phyloP scores from a whole-genome alignment of 1,140 invertebrate genomes.

The Sminthurides bifidus region DNA sequence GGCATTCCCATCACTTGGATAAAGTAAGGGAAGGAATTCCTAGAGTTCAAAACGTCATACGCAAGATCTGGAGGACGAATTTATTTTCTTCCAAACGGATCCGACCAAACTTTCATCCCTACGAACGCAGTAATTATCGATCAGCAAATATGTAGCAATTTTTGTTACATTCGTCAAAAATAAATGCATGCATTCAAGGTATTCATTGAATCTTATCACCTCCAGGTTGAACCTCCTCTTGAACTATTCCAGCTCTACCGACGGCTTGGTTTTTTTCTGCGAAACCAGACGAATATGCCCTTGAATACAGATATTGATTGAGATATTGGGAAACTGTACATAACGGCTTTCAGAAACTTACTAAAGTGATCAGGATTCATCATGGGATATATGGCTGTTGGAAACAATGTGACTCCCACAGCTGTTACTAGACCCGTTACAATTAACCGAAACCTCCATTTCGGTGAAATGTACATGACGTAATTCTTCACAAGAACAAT shows the following conservation, averaged over 20 bases:
- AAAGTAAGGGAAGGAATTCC: too few relatives aligned
- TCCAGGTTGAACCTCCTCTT: slow-evolving; percentile 56
- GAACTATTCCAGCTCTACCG: slow-evolving; percentile 44
- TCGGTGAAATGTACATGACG: slow-evolving; percentile 6
- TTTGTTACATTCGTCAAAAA: slow-evolving; percentile 28
- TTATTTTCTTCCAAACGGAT: slow-evolving; percentile 50
- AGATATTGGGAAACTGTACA: neutral
- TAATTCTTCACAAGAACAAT: neutral
- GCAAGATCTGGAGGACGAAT: neutral
- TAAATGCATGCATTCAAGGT: neutral
- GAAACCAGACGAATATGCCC: too few relatives aligned
- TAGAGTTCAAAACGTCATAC: neutral
- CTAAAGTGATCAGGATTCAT: slow-evolving; percentile 51
- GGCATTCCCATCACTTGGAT: too few relatives aligned
- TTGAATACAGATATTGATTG: slow-evolving; percentile 16
- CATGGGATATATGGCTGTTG: slow-evolving; percentile 52
- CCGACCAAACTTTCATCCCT: slow-evolving; percentile 60
- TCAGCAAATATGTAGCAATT: neutral
- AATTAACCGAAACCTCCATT: slow-evolving; percentile 34
- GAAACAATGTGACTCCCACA: slow-evolving; percentile 43
- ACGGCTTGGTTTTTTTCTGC: slow-evolving; percentile 46
- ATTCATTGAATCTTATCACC: slow-evolving; percentile 41
- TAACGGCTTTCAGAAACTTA: slow-evolving; percentile 33
- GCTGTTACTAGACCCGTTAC: slow-evolving; percentile 35
- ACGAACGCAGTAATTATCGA: slow-evolving; percentile 35